Percentiles rank a stretch among this genome's conserved stretches.
Evolutionary conservation across 1,140 invertebrate genomes (phyloP).

Genomic region (Parapsyche elsis): DNA sequence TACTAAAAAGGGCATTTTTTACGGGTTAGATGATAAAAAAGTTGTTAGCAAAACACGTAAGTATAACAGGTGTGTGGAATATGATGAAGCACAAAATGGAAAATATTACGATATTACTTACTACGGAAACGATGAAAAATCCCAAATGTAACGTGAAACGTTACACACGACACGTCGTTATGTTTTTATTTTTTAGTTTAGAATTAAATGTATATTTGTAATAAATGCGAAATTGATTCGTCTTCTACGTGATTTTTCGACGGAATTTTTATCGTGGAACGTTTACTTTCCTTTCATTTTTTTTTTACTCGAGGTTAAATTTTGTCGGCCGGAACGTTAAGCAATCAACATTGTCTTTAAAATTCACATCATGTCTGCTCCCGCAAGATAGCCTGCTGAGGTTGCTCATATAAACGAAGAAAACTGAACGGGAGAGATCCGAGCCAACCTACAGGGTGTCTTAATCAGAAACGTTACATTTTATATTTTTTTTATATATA

Average conservation of each 20-base stretch:
- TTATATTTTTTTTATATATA: no score
- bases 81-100: constrained; percentile 11
- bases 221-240: background rate
- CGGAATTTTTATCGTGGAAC: background rate
- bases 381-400: constrained; percentile 24
- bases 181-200: background rate
- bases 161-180: background rate
- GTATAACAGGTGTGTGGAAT: constrained; percentile 22
- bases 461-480: background rate
- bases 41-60: constrained; percentile 20
- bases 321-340: constrained; percentile 15
- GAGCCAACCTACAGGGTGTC: constrained; percentile 6
- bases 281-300: no score
- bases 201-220: no score
- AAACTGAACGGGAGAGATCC: background rate
- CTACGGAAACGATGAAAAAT: background rate
- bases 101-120: constrained; percentile 7
- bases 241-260: background rate
- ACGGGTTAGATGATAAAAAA: constrained; percentile 23
- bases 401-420: constrained; percentile 28
- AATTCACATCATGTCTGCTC: constrained; percentile 4
- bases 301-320: constrained; percentile 1
- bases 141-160: background rate
- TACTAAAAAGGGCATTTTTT: constrained; percentile 15
- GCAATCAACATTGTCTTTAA: constrained; percentile 19